Base-by-base conservation (phyloP, 2,797 vertebrate species). In the Florisuga fusca region DNA sequence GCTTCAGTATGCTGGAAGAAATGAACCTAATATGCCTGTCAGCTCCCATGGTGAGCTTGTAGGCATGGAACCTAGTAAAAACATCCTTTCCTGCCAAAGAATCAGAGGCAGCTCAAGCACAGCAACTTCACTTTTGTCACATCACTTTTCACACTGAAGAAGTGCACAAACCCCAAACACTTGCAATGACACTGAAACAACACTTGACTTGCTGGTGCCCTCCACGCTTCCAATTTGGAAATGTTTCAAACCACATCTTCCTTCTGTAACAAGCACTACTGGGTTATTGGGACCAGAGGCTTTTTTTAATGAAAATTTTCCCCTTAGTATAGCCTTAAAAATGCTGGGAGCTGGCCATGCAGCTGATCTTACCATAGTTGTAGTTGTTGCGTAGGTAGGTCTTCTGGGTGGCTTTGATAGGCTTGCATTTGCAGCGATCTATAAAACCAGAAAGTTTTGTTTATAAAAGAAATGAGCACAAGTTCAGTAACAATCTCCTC, bases 301-400 rank as follows among this genome's bases (percentile, higher is more conserved):
- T 62, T 64, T 67, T 79, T 79, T 53, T 1, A 45, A 43, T 45
- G 43, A 59, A 31, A 69, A 8, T 12, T 9, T 53, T 34, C 41
- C 67, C 67, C 34, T 66, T 18, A 9, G n/a, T 59, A 46, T 25
- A 73, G 55, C 26, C 48, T 17, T 15, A 15, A 6, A 34, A 33
- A 9, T 0, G 2, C 0, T 74, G 62, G 81, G 84, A 63, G 58
- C 50, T 33, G 38, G 31, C 31, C 61, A 33, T 1, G 31, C 74
- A 87, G 62, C 74, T 77, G 74, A 14, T 94, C 98, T 98, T 96
- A 99, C 99, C 99, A 0, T 99, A 99, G 97, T 99, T 99, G 66
- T 99, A 99, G 97, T 99, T 99, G 97, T 99, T 99, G 96, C 97
- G 99, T 79, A 97, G 76, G 67, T 99, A 99, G 41, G 97, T 99